phyloP scores from a whole-genome alignment of 2,888 invertebrate genomes.

The Hermaeophaga mercurialis region DNA sequence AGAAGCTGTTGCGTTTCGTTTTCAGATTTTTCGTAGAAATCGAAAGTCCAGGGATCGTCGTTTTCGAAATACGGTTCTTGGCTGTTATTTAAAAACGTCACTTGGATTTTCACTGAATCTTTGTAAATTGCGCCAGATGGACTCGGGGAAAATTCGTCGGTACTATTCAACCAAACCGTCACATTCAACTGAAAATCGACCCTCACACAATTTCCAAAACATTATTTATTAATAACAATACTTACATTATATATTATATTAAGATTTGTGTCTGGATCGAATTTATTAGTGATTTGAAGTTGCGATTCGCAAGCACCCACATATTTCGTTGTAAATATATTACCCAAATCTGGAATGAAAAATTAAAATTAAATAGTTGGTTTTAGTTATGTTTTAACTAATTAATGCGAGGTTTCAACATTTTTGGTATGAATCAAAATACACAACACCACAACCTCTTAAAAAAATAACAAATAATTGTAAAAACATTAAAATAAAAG shows the following conservation, averaged over 20 bases:
- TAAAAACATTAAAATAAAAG: too few species aligned
- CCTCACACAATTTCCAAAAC: too few species aligned
- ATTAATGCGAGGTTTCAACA: too few species aligned
- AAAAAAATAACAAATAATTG: too few species aligned
- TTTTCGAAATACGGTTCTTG: slow-evolving; percentile 35
- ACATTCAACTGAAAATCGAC: slow-evolving; percentile 35
- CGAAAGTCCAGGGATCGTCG: slow-evolving; percentile 23
- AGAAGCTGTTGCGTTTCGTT: slow-evolving; percentile 11
- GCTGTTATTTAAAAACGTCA: slow-evolving; percentile 35
- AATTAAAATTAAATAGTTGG: too few species aligned
- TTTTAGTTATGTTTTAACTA: too few species aligned
- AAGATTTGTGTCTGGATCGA: slow-evolving; percentile 19
- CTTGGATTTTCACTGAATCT: too few species aligned
- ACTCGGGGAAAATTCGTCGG: too few species aligned
- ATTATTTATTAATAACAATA: too few species aligned
- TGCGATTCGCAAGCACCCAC: slow-evolving; percentile 33
- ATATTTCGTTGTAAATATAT: slow-evolving; percentile 28
- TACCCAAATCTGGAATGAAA: slow-evolving; percentile 13
- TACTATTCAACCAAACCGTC: slow-evolving; percentile 27
- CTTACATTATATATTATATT: slow-evolving; percentile 21
- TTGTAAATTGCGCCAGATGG: too few species aligned
- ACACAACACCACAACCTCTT: too few species aligned
- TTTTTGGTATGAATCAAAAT: too few species aligned
- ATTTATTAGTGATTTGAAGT: slow-evolving; percentile 36
- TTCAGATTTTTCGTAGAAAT: slow-evolving; percentile 27